A percentile compares a stretch with the other conserved stretches of the same genome.
These are phyloP conservation scores for Protonemura montana DNA, from an alignment of 2,888 invertebrate genomes.

Conservation along the genomic window DNA sequence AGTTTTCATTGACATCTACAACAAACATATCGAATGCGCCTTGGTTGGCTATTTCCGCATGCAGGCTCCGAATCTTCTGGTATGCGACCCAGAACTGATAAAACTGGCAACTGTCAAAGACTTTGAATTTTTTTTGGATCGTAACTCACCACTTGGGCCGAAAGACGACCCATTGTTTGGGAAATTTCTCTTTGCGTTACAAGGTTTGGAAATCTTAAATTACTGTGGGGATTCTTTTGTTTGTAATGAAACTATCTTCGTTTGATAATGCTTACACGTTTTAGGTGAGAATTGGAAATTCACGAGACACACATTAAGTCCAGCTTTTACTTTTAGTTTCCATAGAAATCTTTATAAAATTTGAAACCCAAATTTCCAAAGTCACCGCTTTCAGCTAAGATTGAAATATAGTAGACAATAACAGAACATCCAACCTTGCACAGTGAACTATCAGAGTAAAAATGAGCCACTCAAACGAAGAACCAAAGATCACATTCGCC, in stretches of 20 bases:
- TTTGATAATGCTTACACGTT: too few relatives aligned
- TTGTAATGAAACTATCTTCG: too few relatives aligned
- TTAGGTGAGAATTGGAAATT: conserved; percentile 46
- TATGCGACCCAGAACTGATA: conserved; percentile 43
- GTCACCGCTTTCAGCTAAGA: too few relatives aligned
- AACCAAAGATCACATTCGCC: conserved; percentile 62
- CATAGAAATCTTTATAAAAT: too few relatives aligned
- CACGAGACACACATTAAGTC: conserved; percentile 45
- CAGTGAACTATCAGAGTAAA: too few relatives aligned
- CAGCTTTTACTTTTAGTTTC: conserved; percentile 47
- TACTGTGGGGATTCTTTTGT: too few relatives aligned
- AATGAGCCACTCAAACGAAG: too few relatives aligned
- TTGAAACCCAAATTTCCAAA: too few relatives aligned
- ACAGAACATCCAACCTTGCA: too few relatives aligned
- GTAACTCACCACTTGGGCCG: background rate
- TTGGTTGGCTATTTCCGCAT: background rate
- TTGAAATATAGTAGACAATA: too few relatives aligned
- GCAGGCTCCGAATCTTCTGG: background rate
- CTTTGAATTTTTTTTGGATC: conserved; percentile 45
- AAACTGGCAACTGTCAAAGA: conserved; percentile 44
- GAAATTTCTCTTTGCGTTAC: background rate
- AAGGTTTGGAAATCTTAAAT: too few relatives aligned
- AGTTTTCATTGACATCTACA: background rate
- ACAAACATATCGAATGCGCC: background rate
- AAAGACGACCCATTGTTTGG: conserved; percentile 37